Base-by-base conservation (phyloP, 2,797 vertebrate genomes). In the Eospalax fontanierii region DNA sequence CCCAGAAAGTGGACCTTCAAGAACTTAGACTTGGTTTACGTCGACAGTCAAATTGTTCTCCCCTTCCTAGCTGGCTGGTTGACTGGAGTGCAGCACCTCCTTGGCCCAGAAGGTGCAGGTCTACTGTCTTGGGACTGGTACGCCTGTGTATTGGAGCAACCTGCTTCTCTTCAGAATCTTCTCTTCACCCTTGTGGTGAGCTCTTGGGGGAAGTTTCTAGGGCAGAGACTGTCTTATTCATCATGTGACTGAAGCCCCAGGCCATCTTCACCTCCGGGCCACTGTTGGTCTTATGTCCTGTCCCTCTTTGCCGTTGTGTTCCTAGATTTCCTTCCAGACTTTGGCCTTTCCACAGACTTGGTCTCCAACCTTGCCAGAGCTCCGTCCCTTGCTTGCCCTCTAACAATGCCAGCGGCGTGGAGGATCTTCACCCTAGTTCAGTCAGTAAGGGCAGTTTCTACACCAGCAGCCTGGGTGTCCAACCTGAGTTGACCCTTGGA, bases 361-460 rank as follows among this genome's bases (percentile, higher is more conserved):
- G 3, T 15, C 76, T 28, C 57, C 4, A 4, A 0, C 11, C 10
- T 28, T 33, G n/a, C 19, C 63, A 15, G 70, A 12, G 38, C 38
- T 12, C 54, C 70, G 3, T 6, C 7, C 26, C 40, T 43, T 74
- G 59, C 24, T 11, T 18, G 7, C 3, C 11, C 21, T 33, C 2
- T 14, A 19, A 1, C n/a, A 14, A 0, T 4, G 7, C 26, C 30
- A 4, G 16, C 1, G 30, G 9, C 9, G 1, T 1, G 21, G n/a
- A 21, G 71, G 24, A 7, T 35, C 21, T 33, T 88, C 30, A 6
- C 22, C 66, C 57, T 3, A 28, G 1, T 46, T 33, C 38, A 50
- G 46, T 4, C 46, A 46, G 15, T 43, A 21, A 54, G 46, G 75
- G 50, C 24, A 18, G 24, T 0, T 11, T 68, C n/a, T 24, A 22